phyloP scores from a whole-genome alignment of 2,888 invertebrate species.

The Julus scanicus region DNA sequence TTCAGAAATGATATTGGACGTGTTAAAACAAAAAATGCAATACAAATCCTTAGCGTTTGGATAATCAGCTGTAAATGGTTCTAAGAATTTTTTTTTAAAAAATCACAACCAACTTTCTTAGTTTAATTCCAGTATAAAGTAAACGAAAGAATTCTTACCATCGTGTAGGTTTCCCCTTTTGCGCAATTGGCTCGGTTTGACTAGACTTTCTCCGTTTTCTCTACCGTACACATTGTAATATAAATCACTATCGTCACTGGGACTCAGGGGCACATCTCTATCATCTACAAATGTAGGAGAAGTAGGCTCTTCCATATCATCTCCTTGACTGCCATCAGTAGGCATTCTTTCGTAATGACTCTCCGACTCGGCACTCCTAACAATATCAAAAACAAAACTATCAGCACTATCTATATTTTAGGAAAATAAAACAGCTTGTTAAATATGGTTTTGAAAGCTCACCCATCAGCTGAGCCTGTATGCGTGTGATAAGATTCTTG shows the following conservation, averaged over 20 bases:
- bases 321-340: slow-evolving; percentile 68
- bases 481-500: slow-evolving; percentile 61
- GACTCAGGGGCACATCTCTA: slow-evolving; percentile 70
- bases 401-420: not conserved
- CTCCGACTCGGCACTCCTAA: slow-evolving; percentile 62
- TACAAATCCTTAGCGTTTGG: not conserved
- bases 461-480: slow-evolving; percentile 60
- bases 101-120: not conserved
- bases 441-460: not conserved
- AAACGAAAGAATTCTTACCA: slow-evolving; percentile 66
- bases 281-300: slow-evolving; percentile 70
- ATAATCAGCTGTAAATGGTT: not conserved
- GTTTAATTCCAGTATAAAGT: not conserved
- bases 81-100: not conserved
- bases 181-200: slow-evolving; percentile 68
- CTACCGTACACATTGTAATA: slow-evolving; percentile 67
- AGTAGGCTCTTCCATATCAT: slow-evolving; percentile 65
- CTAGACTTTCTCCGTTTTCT: slow-evolving; percentile 69
- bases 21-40: no score
- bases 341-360: slow-evolving; percentile 74
- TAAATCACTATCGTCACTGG: slow-evolving; percentile 73
- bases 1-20: no score
- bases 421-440: not conserved
- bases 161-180: slow-evolving; percentile 69
- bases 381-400: not conserved